A percentile compares a stretch with the other conserved stretches of the same genome.
phyloP scores from a whole-genome alignment of 2,888 invertebrate genomes.

The Mimumesa dahlbomi region DNA sequence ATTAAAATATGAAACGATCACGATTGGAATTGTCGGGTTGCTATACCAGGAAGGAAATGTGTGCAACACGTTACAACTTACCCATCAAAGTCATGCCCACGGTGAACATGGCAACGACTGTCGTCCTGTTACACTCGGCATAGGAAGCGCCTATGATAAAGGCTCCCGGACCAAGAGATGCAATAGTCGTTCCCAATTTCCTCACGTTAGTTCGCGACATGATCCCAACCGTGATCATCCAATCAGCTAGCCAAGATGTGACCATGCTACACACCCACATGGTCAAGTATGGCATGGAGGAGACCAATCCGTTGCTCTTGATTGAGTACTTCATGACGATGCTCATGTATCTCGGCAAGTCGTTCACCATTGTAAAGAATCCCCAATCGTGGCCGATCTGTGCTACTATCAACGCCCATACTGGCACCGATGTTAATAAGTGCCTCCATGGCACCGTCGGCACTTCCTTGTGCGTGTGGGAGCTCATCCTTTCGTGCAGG shows the following conservation, averaged over 20 bases:
- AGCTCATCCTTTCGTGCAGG: conserved; percentile 72
- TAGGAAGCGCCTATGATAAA: conserved; percentile 81
- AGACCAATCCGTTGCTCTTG: conserved; percentile 78
- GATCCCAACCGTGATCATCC: conserved; percentile 73
- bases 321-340: conserved; percentile 77
- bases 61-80: conserved; percentile 17
- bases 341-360: conserved; percentile 80
- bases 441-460: conserved; percentile 75
- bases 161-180: conserved; percentile 80
- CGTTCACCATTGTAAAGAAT: conserved; percentile 77
- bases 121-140: conserved; percentile 78
- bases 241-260: conserved; percentile 79
- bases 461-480: conserved; percentile 73
- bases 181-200: conserved; percentile 81
- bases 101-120: conserved; percentile 79
- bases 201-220: conserved; percentile 79
- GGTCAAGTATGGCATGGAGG: conserved; percentile 80
- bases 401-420: conserved; percentile 89
- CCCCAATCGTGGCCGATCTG: conserved; percentile 79
- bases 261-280: conserved; percentile 79
- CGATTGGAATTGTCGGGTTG: too few relatives aligned
- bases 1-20: not conserved
- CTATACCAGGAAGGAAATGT: too few relatives aligned
- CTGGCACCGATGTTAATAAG: conserved; percentile 83
- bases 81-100: conserved; percentile 81